These are phyloP conservation scores for Vidua macroura DNA, from an alignment of 2,113 vertebrate species.

Conservation along the genomic window DNA sequence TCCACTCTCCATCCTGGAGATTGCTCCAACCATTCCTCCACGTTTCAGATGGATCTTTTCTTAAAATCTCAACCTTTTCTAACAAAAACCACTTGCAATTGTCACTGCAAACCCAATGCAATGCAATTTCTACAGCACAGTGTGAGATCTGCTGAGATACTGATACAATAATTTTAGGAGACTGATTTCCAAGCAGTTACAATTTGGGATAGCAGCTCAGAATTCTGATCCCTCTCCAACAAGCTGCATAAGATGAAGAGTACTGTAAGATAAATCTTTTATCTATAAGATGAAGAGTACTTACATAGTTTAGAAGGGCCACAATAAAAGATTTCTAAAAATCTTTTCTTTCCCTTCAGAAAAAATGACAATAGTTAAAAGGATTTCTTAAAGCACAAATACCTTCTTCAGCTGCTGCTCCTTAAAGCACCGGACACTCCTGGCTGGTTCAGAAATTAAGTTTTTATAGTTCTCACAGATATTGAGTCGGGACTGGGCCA, in stretches of 20 bases:
- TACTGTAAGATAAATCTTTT: not conserved
- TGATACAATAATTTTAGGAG: not conserved
- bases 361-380: not conserved
- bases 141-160: not conserved
- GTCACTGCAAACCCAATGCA: not conserved
- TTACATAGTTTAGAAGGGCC: not conserved
- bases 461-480: constrained; percentile 97
- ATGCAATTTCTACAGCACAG: not conserved
- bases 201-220: not conserved
- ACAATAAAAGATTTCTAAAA: not conserved
- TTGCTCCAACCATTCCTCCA: not conserved
- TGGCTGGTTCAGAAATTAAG: constrained; percentile 92
- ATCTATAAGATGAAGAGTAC: not conserved
- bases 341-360: accelerated
- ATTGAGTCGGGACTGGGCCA: constrained; percentile 93
- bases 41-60: not conserved
- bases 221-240: not conserved
- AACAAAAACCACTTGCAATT: not conserved
- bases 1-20: not conserved
- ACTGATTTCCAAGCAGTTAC: not conserved
- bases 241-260: not conserved
- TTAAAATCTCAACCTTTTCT: not conserved
- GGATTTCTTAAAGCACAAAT: not conserved
- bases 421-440: constrained; percentile 92
- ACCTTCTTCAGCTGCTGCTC: constrained; percentile 97